Conservation (phyloP, 1,140 invertebrate genomes). For the Portunus trituberculatus region DNA sequence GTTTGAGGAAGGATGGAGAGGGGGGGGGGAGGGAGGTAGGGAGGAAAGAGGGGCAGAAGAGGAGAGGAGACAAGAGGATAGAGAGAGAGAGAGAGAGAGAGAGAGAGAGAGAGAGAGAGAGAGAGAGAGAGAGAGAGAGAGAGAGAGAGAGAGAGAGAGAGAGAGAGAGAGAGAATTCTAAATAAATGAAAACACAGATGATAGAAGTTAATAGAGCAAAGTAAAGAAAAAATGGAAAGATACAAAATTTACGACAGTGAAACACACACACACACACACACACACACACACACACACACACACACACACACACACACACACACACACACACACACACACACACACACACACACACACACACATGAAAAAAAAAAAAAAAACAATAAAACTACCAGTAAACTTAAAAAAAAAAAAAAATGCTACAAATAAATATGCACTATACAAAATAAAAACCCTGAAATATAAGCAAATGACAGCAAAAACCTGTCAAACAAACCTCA, state of each 20-base stretch:
- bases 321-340: conserved; percentile 36
- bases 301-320: conserved; percentile 36
- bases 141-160: background rate
- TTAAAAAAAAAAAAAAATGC: too few relatives aligned
- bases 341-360: background rate
- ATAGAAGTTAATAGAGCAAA: background rate
- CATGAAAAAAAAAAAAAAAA: background rate
- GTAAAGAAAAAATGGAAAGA: background rate
- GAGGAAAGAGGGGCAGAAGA: background rate
- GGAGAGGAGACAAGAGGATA: background rate
- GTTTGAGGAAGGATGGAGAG: background rate
- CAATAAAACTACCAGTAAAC: too few relatives aligned
- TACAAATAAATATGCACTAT: too few relatives aligned
- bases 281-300: conserved; percentile 34
- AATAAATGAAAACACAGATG: background rate
- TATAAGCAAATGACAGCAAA: too few relatives aligned
- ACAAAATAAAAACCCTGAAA: too few relatives aligned
- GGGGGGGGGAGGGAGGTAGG: background rate
- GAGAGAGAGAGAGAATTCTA: background rate
- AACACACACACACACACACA: background rate
- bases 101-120: conserved; percentile 4
- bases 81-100: conserved; percentile 20
- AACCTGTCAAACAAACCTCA: too few relatives aligned
- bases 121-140: conserved; percentile 17
- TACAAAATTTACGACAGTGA: background rate